These are phyloP conservation scores for Chunga burmeisteri DNA, from an alignment of 2,113 vertebrate species.

Conservation along the genomic window DNA sequence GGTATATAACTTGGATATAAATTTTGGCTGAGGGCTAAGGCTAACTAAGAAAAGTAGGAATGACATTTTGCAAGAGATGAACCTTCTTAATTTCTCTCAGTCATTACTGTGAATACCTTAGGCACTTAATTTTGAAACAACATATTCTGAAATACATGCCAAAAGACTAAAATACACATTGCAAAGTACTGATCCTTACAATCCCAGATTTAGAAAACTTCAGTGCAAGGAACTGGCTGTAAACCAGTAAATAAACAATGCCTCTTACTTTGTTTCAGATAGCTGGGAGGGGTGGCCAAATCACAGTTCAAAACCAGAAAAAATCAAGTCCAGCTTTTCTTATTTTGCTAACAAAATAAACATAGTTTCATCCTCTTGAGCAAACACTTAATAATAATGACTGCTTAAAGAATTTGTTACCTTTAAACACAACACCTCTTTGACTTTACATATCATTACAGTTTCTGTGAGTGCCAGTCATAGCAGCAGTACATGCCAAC, in stretches of 20 bases:
- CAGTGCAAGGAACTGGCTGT: background rate
- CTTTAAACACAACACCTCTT: background rate
- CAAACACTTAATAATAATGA: background rate
- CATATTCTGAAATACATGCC: background rate
- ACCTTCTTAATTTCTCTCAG: background rate
- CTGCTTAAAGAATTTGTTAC: background rate
- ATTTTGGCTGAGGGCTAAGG: background rate
- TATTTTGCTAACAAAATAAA: background rate
- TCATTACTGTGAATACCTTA: background rate
- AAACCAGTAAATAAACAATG: conserved; percentile 2
- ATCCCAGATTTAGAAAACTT: background rate
- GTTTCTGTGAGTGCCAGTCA: background rate
- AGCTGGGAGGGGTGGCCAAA: background rate
- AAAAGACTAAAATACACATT: background rate
- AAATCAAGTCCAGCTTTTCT: background rate
- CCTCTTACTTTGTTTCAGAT: background rate
- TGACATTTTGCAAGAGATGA: background rate
- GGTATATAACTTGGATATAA: background rate
- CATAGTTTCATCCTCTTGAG: background rate
- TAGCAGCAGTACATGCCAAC: background rate
- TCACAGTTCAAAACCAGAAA: background rate
- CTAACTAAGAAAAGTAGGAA: background rate
- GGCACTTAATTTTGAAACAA: background rate
- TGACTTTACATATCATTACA: background rate
- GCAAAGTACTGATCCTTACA: background rate